Evolutionary conservation across 2,797 vertebrate genomes (phyloP), one percentile per base, ranked within the genome.

Genomic region (Brotogeris chrysoptera): DNA sequence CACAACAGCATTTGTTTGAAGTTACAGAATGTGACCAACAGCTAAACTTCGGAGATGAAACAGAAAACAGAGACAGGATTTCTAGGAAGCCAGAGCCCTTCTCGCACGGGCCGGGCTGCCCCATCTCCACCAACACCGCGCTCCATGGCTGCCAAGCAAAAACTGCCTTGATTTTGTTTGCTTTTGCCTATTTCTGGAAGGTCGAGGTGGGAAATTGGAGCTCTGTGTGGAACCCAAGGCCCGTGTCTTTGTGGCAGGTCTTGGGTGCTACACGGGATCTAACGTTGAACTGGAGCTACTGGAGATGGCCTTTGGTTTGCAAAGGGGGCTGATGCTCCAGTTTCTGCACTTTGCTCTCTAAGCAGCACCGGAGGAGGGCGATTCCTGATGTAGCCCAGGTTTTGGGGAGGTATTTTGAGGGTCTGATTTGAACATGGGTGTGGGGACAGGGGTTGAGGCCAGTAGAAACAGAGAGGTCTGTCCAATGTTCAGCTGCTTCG

Each of bases 211-310:
- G 69, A 21, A 55, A 49, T 7, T 1, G 47, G 43, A 91, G 81
- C 50, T 11, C n/a, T 44, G 38, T 41, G 7, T 11, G 73, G 60
- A 65, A 74, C 4, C 5, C 0, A 17, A n/a, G 61, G 69, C 7
- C 19, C 2, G 1, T 70, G 83, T 52, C 81, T 53, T 43, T 7
- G 25, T 0, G 1, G 43, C 88, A 44, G 44, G 41, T 15, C 43
- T 5, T 0, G 2, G 53, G 52, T 5, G 0, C 36, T 0, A 41
- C 0, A 17, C 49, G 0, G 41, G 85, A 71, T 32, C 69, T 11
- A 44, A 86, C 76, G 92, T 72, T 50, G 0, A 88, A 88, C 38
- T 2, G 4, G 80, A 86, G 90, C 12, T 3, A 28, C 72, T 44
- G 61, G 82, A 81, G 80, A 12, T 21, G 66, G 52, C 85, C 61